Percentiles rank a stretch among this genome's conserved stretches.
Evolutionary conservation across 1,140 invertebrate genomes (phyloP).

Genomic region (Solenopsis fugax): DNA sequence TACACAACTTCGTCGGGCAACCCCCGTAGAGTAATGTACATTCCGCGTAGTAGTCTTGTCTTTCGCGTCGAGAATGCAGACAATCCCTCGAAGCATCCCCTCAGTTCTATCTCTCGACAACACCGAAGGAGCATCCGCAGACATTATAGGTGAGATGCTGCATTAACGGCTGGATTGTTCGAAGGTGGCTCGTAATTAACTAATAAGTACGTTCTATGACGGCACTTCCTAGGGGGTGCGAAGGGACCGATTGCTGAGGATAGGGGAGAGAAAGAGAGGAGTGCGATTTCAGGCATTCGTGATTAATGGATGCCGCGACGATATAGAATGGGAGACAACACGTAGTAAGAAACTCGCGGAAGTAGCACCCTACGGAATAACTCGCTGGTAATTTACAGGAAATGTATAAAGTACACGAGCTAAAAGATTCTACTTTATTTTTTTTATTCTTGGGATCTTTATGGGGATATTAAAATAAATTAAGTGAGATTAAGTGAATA

Average conservation of each 20-base stretch:
- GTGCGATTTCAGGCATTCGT: slow-evolving; percentile 59
- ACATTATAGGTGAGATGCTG: slow-evolving; percentile 33
- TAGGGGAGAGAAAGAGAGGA: background rate
- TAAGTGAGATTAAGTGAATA: no score
- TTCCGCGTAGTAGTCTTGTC: slow-evolving; percentile 47
- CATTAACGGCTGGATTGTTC: slow-evolving; percentile 63
- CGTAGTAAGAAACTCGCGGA: slow-evolving; percentile 27
- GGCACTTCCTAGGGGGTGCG: slow-evolving; percentile 11
- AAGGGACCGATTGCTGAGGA: slow-evolving; percentile 42
- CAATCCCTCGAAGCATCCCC: slow-evolving; percentile 36
- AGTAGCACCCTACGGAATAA: slow-evolving; percentile 48
- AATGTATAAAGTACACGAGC: background rate
- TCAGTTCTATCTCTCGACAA: slow-evolving; percentile 47
- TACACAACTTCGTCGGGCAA: slow-evolving; percentile 15
- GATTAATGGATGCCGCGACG: slow-evolving; percentile 67
- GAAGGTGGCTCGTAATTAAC: slow-evolving; percentile 71
- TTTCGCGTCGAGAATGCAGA: slow-evolving; percentile 16
- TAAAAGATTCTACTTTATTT: no score
- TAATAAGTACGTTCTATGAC: slow-evolving; percentile 65
- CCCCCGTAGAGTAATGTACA: slow-evolving; percentile 38
- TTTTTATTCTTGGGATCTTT: no score
- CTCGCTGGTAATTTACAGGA: slow-evolving; percentile 35
- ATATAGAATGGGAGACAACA: slow-evolving; percentile 30
- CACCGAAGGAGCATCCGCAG: slow-evolving; percentile 54
- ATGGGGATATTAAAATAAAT: no score